Base-by-base conservation (phyloP, 2,113 vertebrate genomes). In the Clarias batrachus region DNA sequence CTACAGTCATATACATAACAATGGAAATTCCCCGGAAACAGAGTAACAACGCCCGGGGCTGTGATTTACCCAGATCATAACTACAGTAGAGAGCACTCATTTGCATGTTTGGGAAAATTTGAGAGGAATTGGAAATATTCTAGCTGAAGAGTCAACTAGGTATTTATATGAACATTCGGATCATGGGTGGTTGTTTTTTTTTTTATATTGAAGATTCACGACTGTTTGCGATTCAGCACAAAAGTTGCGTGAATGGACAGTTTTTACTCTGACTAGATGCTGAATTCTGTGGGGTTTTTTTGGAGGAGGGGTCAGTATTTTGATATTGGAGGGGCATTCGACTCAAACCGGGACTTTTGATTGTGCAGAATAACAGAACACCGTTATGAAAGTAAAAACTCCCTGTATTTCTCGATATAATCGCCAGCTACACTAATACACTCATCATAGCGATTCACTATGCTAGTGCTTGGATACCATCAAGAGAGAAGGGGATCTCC, bases 1-100 rank as follows among this genome's bases (percentile, higher is more conserved):
- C 78, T 37, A 25, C 78, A 81, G 19, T 81, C 37, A 60, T 33
- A 81, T 33, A 81, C 59, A 25, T 62, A 62, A 81, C 57, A 62
- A 37, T 62, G 78, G 27, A 81, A 81, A 41, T 37, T 30, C 57
- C 78, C 30, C 78, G 41, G 30, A 81, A 62, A 27, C 52, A 77
- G 74, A 81, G 78, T 80, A 60, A 60, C 1, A 23, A 21, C 21
- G 30, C 2, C 19, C 10, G 37, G 12, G 11, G 71, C 71, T 74
- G 37, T 13, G 33, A 52, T 52, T 52, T 52, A 74, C 37, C 6
- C 9, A 41, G 17, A 73, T 76, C 77, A 59, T 59, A 57, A 57
- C 33, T 21, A 60, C n/a, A n/a, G 33, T 37, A 37, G 3, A 37
- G 12, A 76, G 48, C 21, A n/a, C 68, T 74, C 5, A 52, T 76